Percentiles rank a stretch among this genome's conserved stretches.
These are phyloP conservation scores for Apis laboriosa DNA, from an alignment of 1,140 invertebrate genomes.

Conservation along the genomic window DNA sequence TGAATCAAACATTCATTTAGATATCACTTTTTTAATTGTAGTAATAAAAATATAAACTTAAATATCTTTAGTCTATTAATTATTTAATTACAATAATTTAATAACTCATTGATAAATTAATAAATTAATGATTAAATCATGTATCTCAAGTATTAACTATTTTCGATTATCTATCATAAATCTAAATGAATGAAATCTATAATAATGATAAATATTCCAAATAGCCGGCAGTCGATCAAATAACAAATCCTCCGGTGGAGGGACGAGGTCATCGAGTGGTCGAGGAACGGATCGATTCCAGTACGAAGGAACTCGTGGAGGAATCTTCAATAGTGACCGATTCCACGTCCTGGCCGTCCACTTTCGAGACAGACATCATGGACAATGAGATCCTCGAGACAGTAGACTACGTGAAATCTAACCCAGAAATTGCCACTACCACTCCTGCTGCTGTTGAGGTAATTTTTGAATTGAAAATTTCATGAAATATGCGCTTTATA, in stretches of 20 bases:
- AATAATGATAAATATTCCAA: neutral
- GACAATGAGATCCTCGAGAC: constrained; percentile 77
- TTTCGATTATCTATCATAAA: too few relatives aligned
- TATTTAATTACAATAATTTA: too few relatives aligned
- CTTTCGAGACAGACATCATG: constrained; percentile 74
- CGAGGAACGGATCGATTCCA: constrained; percentile 56
- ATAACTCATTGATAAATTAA: too few relatives aligned
- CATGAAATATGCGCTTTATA: neutral
- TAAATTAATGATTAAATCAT: too few relatives aligned
- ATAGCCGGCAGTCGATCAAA: constrained; percentile 61
- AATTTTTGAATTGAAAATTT: neutral
- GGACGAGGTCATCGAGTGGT: constrained; percentile 75
- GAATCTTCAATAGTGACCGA: constrained; percentile 60
- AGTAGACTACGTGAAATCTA: constrained; percentile 70
- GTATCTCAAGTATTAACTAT: too few relatives aligned
- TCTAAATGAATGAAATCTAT: neutral
- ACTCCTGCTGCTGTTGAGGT: constrained; percentile 46
- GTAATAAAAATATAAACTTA: too few relatives aligned
- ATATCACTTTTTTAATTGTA: too few relatives aligned
- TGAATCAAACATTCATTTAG: too few relatives aligned
- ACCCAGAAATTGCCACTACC: constrained; percentile 55
- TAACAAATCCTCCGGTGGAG: constrained; percentile 66
- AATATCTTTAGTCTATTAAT: too few relatives aligned
- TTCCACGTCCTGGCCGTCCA: constrained; percentile 65
- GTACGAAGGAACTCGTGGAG: constrained; percentile 48